Evolutionary conservation across 2,113 vertebrate species (phyloP).

Genomic region (Choloepus hoffmanni): DNA sequence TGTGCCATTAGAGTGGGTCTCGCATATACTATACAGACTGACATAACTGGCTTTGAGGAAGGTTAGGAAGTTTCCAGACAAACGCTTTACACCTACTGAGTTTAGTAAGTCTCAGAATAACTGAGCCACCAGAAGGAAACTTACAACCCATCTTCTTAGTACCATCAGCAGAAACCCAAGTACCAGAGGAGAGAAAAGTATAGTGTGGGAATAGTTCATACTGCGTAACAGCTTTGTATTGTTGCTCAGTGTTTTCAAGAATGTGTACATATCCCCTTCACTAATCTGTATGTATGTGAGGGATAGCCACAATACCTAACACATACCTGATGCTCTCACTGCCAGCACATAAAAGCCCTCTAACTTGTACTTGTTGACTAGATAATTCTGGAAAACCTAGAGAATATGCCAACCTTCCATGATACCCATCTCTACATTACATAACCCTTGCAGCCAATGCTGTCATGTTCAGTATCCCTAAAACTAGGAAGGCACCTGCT

Average conservation of each 20-base stretch:
- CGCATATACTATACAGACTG: background rate
- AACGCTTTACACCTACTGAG: background rate
- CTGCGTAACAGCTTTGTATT: background rate
- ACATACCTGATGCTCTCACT: background rate
- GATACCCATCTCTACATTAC: background rate
- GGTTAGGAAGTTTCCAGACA: background rate
- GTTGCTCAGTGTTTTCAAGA: background rate
- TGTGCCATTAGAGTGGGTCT: background rate
- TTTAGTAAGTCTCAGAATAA: background rate
- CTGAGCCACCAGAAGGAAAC: background rate
- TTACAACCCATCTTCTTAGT: background rate
- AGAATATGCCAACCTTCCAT: background rate
- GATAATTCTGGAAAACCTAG: background rate
- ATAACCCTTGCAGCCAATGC: background rate
- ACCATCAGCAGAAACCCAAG: constrained; percentile 16
- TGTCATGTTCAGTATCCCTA: background rate
- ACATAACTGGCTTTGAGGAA: background rate
- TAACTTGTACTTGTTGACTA: background rate
- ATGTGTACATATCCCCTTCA: background rate
- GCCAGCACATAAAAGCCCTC: background rate
- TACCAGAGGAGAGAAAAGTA: background rate
- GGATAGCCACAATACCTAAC: background rate
- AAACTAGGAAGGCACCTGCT: background rate
- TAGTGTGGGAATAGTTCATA: background rate
- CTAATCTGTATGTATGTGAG: background rate